Evolutionary conservation across 2,113 vertebrate genomes (phyloP), one percentile per base, ranked within the genome.

Genomic region (Saccopteryx leptura): DNA sequence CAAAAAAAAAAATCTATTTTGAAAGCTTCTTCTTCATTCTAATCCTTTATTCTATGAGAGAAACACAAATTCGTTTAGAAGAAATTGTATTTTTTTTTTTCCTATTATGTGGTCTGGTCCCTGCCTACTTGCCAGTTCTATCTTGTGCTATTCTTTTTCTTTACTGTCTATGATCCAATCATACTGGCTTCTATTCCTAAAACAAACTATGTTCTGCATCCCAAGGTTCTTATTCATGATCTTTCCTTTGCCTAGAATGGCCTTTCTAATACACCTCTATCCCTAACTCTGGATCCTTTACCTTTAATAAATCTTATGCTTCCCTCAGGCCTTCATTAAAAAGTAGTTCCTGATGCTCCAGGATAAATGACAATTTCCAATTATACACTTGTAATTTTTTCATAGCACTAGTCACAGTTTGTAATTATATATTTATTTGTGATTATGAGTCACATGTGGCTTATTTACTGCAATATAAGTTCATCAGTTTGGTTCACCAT

Each of bases 271-370:
- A 31, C 0, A 78, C 18, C 21, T 87, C 13, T 78, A 58, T 18
- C 33, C 9, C 63, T 1, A 65, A 46, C 15, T 8, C 15, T 33
- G 33, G n/a, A 26, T 52, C 10, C 15, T 69, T 60, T 80, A 71
- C 65, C 56, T 86, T 86, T 93, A 50, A 66, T 63, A 79, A 95
- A 60, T 78, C 24, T 82, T 80, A 74, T 61, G 79, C 60, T 96
- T 93, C 54, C 46, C 88, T 86, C 31, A 61, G n/a, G 52, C 75
- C 85, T 80, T 91, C 19, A 15, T 76, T 76, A 90, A 91, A 80
- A 94, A 63, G 48, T 28, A 87, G 50, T 89, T 74, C 33, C 71
- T 88, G 54, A 63, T 91, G 26, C 66, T 58, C 5, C 66, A 84
- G 23, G 56, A 15, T 60, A 76, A 88, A 63, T 58, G 39, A 17